A percentile compares a stretch with the other conserved stretches of the same genome.
Evolutionary conservation across 2,797 vertebrate genomes (phyloP).

Genomic region (Micromesistius poutassou): DNA sequence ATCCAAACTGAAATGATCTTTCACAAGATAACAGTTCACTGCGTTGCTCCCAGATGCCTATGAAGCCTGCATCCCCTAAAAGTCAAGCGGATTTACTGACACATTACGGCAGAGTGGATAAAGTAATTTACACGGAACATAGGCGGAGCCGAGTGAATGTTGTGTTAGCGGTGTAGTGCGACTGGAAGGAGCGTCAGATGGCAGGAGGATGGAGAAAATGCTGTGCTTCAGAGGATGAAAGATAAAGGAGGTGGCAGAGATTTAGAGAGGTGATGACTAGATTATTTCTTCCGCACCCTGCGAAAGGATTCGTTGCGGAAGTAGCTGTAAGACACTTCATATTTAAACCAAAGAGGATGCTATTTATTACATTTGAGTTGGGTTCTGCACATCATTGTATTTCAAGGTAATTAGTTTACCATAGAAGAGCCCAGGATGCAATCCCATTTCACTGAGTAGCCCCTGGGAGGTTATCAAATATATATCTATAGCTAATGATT

Average conservation of each 20-base stretch:
- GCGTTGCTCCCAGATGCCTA: background rate
- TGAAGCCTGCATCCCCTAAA: background rate
- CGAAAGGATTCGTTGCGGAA: conserved; percentile 10
- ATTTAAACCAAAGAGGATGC: background rate
- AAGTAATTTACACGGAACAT: background rate
- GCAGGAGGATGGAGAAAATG: conserved; percentile 40
- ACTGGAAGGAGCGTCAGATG: conserved; percentile 19
- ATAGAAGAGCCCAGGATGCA: background rate
- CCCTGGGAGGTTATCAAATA: background rate
- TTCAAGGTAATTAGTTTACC: background rate
- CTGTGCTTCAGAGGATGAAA: conserved; percentile 19
- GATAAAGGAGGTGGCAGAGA: conserved; percentile 33
- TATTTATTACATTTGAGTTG: background rate
- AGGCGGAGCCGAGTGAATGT: background rate
- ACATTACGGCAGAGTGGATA: background rate
- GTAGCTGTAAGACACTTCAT: background rate
- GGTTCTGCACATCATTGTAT: background rate
- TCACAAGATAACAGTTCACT: background rate
- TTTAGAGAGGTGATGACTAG: conserved; percentile 18
- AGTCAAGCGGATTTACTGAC: background rate
- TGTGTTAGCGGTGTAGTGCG: background rate
- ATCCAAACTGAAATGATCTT: background rate
- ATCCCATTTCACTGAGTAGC: background rate
- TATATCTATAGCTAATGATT: background rate
- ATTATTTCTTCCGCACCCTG: conserved; percentile 11